A percentile compares a stretch with the other conserved stretches of the same genome.
Conservation (phyloP, 2,888 invertebrate species). For the Gastrophysa polygoni region DNA sequence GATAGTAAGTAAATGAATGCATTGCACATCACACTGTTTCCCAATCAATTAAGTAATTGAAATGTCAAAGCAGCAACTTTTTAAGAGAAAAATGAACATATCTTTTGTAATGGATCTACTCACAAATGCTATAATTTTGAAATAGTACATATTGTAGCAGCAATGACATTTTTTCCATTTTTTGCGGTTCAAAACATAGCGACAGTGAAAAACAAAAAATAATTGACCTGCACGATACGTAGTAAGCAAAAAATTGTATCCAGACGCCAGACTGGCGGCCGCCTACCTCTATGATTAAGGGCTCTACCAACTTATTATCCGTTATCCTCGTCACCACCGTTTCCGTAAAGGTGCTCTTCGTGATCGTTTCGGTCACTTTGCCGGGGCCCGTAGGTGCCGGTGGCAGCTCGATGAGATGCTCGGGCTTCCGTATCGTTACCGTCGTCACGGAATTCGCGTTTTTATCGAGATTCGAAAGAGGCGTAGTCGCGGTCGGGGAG, state of each 20-base stretch:
- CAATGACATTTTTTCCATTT: too few species aligned
- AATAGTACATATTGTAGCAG: too few species aligned
- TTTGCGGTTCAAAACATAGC: too few species aligned
- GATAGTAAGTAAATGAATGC: too few species aligned
- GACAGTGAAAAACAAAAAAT: constrained; percentile 27
- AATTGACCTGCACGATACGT: constrained; percentile 24
- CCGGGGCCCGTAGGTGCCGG: constrained; percentile 85
- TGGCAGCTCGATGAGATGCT: constrained; percentile 72
- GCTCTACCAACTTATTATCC: constrained; percentile 86
- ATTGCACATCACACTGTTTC: too few species aligned
- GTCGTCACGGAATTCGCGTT: constrained; percentile 69
- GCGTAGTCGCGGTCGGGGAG: constrained; percentile 34
- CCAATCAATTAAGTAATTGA: too few species aligned
- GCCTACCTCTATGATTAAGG: constrained; percentile 88
- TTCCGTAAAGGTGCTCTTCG: constrained; percentile 94
- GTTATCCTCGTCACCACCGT: constrained; percentile 93
- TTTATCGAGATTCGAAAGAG: constrained; percentile 45
- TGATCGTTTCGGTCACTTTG: constrained; percentile 91
- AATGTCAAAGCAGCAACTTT: too few species aligned
- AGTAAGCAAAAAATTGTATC: not conserved
- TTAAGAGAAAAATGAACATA: too few species aligned
- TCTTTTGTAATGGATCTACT: too few species aligned
- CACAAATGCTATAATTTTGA: too few species aligned
- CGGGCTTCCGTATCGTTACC: constrained; percentile 82
- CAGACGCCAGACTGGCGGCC: too few species aligned